These are phyloP conservation scores for Pipistrellus pygmaeus DNA, from an alignment of 2,797 vertebrate genomes.

Conservation along the genomic window DNA sequence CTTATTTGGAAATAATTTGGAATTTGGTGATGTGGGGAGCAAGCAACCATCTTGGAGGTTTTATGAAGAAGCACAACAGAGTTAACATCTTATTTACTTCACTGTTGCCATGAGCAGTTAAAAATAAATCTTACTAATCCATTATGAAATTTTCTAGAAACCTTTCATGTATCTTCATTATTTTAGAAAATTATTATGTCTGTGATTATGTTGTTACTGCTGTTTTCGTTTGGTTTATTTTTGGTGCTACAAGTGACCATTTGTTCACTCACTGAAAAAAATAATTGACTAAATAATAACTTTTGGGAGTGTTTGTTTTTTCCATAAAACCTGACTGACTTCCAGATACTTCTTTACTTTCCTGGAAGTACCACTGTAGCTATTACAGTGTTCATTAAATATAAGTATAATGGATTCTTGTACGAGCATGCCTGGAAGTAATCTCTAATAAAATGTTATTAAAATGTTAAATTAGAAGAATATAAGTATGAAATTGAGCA, in stretches of 20 bases:
- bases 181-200: neutral
- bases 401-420: neutral
- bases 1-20: neutral
- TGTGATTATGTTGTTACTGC: neutral
- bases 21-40: neutral
- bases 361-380: neutral
- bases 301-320: neutral
- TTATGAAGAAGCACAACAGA: neutral
- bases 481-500: neutral
- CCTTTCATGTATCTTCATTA: neutral
- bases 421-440: neutral
- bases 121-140: neutral
- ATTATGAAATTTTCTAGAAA: neutral
- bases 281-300: neutral
- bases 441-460: slow-evolving; percentile 15
- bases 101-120: neutral
- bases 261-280: neutral
- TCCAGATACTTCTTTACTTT: neutral
- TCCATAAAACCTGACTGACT: neutral
- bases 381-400: neutral
- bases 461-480: slow-evolving; percentile 19
- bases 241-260: neutral
- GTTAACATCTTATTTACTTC: neutral
- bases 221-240: neutral
- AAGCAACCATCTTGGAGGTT: neutral